Percentiles rank a stretch among this genome's conserved stretches.
phyloP scores from a whole-genome alignment of 1,140 invertebrate species.

The Mercenaria mercenaria region DNA sequence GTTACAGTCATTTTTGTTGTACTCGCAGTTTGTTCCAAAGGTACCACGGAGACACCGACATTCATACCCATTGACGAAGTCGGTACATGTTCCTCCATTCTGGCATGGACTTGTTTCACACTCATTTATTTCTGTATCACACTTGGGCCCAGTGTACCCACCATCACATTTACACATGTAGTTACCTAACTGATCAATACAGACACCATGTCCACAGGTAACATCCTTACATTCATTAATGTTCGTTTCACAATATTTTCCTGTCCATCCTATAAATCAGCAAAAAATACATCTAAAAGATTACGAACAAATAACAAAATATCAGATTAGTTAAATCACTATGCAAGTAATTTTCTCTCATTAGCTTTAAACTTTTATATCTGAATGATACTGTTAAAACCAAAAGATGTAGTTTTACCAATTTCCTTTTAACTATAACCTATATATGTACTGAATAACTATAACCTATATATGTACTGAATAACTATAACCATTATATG shows the following conservation, averaged over 20 bases:
- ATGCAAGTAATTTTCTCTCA: too few relatives aligned
- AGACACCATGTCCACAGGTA: constrained; percentile 17
- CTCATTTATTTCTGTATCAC: constrained; percentile 61
- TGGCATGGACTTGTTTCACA: constrained; percentile 89
- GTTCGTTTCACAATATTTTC: constrained; percentile 45
- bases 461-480: too few relatives aligned
- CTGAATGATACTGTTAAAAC: too few relatives aligned
- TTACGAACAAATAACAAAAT: too few relatives aligned
- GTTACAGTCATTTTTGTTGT: constrained; percentile 44
- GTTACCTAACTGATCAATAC: constrained; percentile 42
- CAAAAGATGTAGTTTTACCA: too few relatives aligned
- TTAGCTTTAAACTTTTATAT: too few relatives aligned
- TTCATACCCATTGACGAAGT: constrained; percentile 53
- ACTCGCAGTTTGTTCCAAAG: constrained; percentile 94
- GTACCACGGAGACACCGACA: constrained; percentile 96
- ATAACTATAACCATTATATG: too few relatives aligned
- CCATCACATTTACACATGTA: constrained; percentile 32
- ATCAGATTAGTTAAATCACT: too few relatives aligned
- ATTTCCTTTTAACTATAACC: too few relatives aligned
- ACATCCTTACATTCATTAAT: constrained; percentile 49
- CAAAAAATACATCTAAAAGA: too few relatives aligned
- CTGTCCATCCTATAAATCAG: constrained; percentile 54
- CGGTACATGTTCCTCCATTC: constrained; percentile 96
- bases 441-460: too few relatives aligned
- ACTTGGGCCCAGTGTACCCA: constrained; percentile 28